A percentile compares a stretch with the other conserved stretches of the same genome.
Evolutionary conservation across 2,888 invertebrate species (phyloP).

Genomic region (Oscheius sp.): DNA sequence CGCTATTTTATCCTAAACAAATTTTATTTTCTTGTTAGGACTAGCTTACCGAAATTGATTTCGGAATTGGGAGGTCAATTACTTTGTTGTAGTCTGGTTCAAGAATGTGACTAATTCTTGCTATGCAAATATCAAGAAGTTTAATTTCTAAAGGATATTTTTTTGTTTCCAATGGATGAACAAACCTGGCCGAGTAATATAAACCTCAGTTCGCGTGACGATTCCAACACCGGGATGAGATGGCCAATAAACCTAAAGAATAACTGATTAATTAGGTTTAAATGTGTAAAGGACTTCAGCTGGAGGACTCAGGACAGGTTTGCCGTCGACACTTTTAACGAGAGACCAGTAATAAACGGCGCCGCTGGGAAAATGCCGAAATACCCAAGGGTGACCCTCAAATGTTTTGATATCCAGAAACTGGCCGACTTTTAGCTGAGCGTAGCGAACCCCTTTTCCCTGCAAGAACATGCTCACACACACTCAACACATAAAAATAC

Average conservation of each 20-base stretch:
- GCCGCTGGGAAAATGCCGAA: neutral
- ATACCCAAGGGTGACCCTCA: constrained; percentile 7
- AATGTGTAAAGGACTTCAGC: neutral
- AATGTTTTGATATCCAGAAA: neutral
- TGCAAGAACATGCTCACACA: neutral
- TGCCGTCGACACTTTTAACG: neutral
- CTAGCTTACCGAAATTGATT: neutral
- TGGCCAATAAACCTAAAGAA: constrained; percentile 10
- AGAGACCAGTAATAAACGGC: neutral
- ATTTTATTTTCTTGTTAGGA: neutral
- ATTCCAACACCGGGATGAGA: neutral
- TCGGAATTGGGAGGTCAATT: neutral
- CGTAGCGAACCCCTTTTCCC: neutral
- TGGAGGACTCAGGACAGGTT: neutral
- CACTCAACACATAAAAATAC: neutral
- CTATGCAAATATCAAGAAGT: neutral
- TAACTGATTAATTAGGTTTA: neutral
- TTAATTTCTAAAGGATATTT: neutral
- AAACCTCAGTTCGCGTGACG: neutral
- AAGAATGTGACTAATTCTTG: neutral
- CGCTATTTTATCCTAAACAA: neutral
- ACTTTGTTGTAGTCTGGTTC: neutral
- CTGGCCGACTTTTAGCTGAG: neutral
- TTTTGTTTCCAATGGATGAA: neutral
- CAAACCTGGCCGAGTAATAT: neutral